phyloP scores from a whole-genome alignment of 2,888 invertebrate genomes.

The Julus scandinavius region DNA sequence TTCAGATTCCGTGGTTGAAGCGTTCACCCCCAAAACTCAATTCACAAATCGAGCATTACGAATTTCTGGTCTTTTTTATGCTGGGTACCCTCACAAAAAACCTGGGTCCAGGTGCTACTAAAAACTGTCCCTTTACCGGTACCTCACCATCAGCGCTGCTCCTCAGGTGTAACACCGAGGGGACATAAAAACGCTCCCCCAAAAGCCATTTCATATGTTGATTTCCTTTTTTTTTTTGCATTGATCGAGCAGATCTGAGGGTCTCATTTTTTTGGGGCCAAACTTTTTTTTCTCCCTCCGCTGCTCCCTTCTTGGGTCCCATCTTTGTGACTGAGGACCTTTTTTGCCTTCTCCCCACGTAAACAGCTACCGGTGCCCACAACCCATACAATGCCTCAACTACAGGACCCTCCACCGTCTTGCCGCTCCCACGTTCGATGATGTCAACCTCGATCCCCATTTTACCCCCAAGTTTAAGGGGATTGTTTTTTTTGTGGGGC shows the following conservation, averaged over 20 bases:
- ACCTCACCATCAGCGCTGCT: neutral
- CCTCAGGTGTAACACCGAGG: neutral
- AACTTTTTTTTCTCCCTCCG: neutral
- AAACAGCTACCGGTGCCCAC: conserved; percentile 37
- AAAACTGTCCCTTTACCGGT: neutral
- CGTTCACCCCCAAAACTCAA: too few species aligned
- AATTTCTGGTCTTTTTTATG: conserved; percentile 1
- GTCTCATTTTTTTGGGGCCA: neutral
- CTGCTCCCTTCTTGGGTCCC: neutral
- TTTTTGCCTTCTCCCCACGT: neutral
- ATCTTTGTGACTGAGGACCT: neutral
- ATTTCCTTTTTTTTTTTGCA: neutral
- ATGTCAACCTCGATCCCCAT: neutral
- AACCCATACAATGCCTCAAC: neutral
- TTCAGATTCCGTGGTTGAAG: neutral
- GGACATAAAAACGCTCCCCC: neutral
- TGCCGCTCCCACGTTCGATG: conserved; percentile 17
- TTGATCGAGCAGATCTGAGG: conserved; percentile 21
- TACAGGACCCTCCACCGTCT: neutral
- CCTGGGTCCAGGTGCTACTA: conserved; percentile 2
- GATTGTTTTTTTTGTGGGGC: neutral
- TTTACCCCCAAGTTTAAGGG: neutral
- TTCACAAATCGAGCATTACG: neutral
- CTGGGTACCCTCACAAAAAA: neutral
- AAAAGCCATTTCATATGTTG: conserved; percentile 28